Conservation (phyloP, 2,797 vertebrate species). For the Acridotheres tristis region DNA sequence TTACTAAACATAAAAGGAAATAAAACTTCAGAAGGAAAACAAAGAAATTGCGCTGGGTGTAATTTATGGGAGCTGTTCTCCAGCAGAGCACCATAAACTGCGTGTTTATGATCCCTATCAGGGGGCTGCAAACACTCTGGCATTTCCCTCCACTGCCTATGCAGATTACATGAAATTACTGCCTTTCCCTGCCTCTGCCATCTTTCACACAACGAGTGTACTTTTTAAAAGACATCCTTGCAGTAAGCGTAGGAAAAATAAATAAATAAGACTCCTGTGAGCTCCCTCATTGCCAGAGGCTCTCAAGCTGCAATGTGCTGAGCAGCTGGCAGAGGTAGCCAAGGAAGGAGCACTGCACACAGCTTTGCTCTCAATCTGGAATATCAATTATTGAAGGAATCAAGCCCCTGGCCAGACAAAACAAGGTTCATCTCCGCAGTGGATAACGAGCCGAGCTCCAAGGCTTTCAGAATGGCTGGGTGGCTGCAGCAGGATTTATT, state of each 20-base stretch:
- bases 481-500: neutral
- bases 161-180: neutral
- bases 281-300: neutral
- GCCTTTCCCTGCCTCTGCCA: neutral
- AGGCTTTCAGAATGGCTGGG: neutral
- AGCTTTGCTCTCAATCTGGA: neutral
- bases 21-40: neutral
- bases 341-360: neutral
- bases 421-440: neutral
- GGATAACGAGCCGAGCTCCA: neutral
- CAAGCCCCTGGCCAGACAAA: neutral
- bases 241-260: neutral
- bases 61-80: neutral
- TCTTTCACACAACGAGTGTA: neutral
- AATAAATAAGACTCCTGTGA: neutral
- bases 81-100: neutral
- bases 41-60: neutral
- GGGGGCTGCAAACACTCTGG: neutral
- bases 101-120: neutral
- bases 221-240: constrained; percentile 12
- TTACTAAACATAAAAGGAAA: constrained; percentile 23
- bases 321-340: neutral
- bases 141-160: neutral
- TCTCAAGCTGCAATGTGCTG: neutral
- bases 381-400: constrained; percentile 5